Evolutionary conservation across 2,888 invertebrate genomes (phyloP).

Genomic region (Ephialtes manifestator): DNA sequence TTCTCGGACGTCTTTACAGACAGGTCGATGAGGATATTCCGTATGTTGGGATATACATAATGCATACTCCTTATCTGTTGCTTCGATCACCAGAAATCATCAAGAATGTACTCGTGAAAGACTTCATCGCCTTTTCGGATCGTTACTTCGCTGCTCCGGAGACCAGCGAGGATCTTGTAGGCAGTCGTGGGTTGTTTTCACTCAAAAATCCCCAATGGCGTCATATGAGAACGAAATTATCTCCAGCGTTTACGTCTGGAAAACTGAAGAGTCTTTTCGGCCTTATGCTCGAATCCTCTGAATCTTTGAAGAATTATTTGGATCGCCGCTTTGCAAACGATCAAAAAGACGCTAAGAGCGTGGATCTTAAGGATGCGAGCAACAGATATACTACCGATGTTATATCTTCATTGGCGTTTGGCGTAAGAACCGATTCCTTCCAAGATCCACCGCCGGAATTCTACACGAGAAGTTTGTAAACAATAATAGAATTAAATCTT

Average conservation of each 20-base stretch:
- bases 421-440: slow-evolving; percentile 78
- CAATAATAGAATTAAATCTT: too few relatives aligned
- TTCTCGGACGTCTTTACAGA: slow-evolving; percentile 72
- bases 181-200: slow-evolving; percentile 82
- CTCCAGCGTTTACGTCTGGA: slow-evolving; percentile 87
- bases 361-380: slow-evolving; percentile 68
- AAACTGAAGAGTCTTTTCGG: slow-evolving; percentile 87
- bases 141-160: slow-evolving; percentile 82
- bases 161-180: slow-evolving; percentile 80
- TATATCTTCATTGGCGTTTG: slow-evolving; percentile 79
- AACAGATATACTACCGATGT: slow-evolving; percentile 78
- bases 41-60: slow-evolving; percentile 85
- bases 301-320: slow-evolving; percentile 73
- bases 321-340: slow-evolving; percentile 47
- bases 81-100: slow-evolving; percentile 85
- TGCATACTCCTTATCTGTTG: slow-evolving; percentile 86
- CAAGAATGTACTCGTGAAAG: slow-evolving; percentile 86
- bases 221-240: slow-evolving; percentile 85
- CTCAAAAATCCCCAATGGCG: slow-evolving; percentile 87
- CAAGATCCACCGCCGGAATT: slow-evolving; percentile 74
- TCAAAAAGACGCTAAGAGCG: slow-evolving; percentile 6
- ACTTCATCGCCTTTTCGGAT: slow-evolving; percentile 86
- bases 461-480: slow-evolving; percentile 73
- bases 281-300: slow-evolving; percentile 84
- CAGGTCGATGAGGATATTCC: slow-evolving; percentile 70